These are phyloP conservation scores for Eufriesea mexicana DNA, from an alignment of 1,140 invertebrate species.

Conservation along the genomic window DNA sequence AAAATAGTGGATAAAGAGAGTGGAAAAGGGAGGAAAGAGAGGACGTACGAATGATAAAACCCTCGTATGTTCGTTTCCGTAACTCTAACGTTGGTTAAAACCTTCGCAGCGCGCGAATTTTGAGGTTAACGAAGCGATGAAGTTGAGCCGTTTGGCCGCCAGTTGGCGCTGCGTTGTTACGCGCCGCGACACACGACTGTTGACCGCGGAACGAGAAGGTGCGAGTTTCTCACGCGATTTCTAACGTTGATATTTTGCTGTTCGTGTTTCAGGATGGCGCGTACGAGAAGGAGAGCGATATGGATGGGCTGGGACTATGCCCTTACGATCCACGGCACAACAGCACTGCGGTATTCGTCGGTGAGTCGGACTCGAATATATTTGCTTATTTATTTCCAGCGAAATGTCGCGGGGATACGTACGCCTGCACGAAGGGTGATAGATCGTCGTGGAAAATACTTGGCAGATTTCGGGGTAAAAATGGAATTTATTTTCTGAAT, in stretches of 20 bases:
- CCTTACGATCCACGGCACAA: constrained; percentile 97
- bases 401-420: background rate
- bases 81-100: too few species aligned
- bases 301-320: constrained; percentile 92
- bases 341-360: constrained; percentile 92
- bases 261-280: constrained; percentile 83
- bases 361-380: constrained; percentile 75
- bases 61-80: too few species aligned
- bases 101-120: too few species aligned
- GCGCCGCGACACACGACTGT: background rate
- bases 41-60: too few species aligned
- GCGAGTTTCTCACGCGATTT: constrained; percentile 18
- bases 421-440: background rate
- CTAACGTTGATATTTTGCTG: constrained; percentile 20
- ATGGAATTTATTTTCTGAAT: too few species aligned
- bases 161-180: background rate
- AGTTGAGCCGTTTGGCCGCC: background rate
- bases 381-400: background rate
- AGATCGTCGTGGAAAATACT: too few species aligned
- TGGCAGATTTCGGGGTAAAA: too few species aligned
- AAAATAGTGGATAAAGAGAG: too few species aligned
- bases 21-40: too few species aligned
- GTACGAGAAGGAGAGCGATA: constrained; percentile 85
- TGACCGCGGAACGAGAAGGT: background rate
- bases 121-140: constrained; percentile 4